A percentile compares a stretch with the other conserved stretches of the same genome.
phyloP scores from a whole-genome alignment of 2,888 invertebrate genomes.

The Brenthis hecate region DNA sequence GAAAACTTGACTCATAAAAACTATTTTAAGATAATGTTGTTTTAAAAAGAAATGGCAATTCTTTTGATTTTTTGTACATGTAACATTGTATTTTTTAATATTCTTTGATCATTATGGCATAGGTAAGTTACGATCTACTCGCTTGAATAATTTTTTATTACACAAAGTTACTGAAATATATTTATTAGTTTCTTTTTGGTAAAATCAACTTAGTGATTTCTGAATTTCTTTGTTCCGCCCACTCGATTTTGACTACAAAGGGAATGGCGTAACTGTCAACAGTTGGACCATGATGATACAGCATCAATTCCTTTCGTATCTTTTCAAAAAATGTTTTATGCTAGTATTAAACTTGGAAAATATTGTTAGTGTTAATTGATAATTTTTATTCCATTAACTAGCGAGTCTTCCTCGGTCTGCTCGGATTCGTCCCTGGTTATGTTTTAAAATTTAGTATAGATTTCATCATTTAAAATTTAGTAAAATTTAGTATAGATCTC shows the following conservation, averaged over 20 bases:
- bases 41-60: too few relatives aligned
- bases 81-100: too few relatives aligned
- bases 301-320: constrained; percentile 3
- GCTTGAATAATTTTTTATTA: neutral
- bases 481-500: too few relatives aligned
- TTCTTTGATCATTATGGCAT: too few relatives aligned
- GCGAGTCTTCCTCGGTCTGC: too few relatives aligned
- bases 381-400: neutral
- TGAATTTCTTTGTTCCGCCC: constrained; percentile 17
- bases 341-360: neutral
- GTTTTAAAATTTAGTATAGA: too few relatives aligned
- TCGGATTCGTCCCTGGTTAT: too few relatives aligned
- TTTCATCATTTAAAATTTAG: too few relatives aligned
- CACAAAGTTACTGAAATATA: constrained; percentile 1
- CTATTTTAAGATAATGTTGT: too few relatives aligned
- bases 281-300: constrained; percentile 1
- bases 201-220: constrained; percentile 4
- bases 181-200: constrained; percentile 10
- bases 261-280: constrained; percentile 17
- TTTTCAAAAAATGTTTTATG: neutral
- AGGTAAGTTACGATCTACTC: too few relatives aligned
- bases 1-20: too few relatives aligned
- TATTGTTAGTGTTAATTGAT: neutral
- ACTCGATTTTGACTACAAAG: constrained; percentile 17
- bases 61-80: too few relatives aligned